These are phyloP conservation scores for Erebia palarica DNA, from an alignment of 2,888 invertebrate species.

Conservation along the genomic window DNA sequence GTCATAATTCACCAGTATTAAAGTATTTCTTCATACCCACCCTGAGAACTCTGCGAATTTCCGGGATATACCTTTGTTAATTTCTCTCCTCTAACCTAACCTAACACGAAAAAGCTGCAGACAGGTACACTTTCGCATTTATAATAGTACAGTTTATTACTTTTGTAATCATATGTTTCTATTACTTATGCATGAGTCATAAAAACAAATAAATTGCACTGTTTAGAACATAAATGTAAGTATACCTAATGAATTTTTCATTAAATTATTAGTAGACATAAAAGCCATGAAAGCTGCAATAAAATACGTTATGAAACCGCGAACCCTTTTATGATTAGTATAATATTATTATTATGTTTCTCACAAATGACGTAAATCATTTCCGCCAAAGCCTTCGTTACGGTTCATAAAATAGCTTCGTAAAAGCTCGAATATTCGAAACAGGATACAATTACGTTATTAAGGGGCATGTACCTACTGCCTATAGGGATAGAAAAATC, in stretches of 20 bases:
- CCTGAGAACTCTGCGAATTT: too few species aligned
- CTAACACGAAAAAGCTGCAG: too few species aligned
- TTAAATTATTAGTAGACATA: neutral
- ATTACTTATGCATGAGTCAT: neutral
- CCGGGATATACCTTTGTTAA: too few species aligned
- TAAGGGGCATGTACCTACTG: neutral
- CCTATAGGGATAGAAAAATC: too few species aligned
- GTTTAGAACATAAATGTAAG: neutral
- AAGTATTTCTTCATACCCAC: too few species aligned
- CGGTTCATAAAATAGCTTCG: neutral
- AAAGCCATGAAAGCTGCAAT: neutral
- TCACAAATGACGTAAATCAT: conserved; percentile 7
- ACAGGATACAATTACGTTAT: conserved; percentile 22
- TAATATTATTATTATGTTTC: neutral
- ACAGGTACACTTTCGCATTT: too few species aligned
- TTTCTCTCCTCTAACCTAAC: too few species aligned
- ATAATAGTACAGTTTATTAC: too few species aligned
- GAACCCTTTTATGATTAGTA: conserved; percentile 1
- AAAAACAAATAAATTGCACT: neutral
- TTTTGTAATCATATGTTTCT: neutral
- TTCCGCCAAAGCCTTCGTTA: neutral
- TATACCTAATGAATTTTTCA: neutral
- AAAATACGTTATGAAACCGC: neutral
- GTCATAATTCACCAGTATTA: too few species aligned
- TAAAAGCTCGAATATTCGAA: conserved; percentile 14